Conservation (phyloP, 2,888 invertebrate genomes). For the Drosophila birchii region DNA sequence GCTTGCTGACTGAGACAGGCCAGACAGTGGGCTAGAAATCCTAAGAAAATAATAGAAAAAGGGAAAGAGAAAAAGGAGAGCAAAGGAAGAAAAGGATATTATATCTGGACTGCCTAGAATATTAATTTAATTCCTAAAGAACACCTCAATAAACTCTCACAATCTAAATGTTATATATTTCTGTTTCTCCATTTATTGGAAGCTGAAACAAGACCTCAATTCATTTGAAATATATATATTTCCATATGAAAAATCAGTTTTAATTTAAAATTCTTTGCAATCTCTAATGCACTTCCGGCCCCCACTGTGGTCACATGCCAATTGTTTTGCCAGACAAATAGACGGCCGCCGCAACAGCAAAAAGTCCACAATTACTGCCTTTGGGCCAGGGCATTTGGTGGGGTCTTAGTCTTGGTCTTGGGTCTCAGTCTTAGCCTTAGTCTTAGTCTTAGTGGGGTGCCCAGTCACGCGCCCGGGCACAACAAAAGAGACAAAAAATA, state of each 20-base stretch:
- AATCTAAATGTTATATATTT: no score
- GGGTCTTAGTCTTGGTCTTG: slow-evolving; percentile 12
- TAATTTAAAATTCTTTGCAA: not conserved
- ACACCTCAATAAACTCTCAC: no score
- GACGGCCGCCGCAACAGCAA: slow-evolving; percentile 42
- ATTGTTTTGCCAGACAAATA: slow-evolving; percentile 57
- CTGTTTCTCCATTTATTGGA: no score
- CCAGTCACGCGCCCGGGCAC: slow-evolving; percentile 42
- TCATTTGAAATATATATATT: no score
- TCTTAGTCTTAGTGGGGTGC: slow-evolving; percentile 36
- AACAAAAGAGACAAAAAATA: not conserved
- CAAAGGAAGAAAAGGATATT: not conserved
- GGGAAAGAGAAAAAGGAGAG: not conserved
- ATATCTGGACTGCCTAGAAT: not conserved
- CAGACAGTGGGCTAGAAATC: slow-evolving; percentile 12
- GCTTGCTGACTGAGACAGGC: slow-evolving; percentile 4
- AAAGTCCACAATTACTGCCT: slow-evolving; percentile 36
- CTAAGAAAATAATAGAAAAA: not conserved
- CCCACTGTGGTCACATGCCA: slow-evolving; percentile 50
- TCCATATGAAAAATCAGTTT: not conserved
- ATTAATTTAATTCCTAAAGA: not conserved
- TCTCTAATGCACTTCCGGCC: not conserved
- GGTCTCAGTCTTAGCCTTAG: not conserved
- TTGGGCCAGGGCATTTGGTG: slow-evolving; percentile 25
- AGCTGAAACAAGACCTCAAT: no score